Evolutionary conservation across 2,797 vertebrate genomes (phyloP).

Genomic region (Sebastes taczanowskii): DNA sequence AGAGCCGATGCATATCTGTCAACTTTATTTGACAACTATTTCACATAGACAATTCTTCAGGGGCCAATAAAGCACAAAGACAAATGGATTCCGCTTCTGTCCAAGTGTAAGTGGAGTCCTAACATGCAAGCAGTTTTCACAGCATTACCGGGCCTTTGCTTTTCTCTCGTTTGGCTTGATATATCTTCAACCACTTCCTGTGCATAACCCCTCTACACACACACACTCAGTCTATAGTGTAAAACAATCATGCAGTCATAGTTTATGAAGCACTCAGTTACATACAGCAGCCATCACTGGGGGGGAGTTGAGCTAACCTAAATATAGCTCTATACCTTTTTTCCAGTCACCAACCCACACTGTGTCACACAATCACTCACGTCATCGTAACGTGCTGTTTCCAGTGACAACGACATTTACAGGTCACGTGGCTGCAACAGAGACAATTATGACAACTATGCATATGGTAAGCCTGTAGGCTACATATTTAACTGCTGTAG

Average conservation of each 20-base stretch:
- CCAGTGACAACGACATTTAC: not conserved
- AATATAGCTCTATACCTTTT: conserved; percentile 25
- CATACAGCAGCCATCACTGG: not conserved
- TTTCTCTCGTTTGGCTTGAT: conserved; percentile 2
- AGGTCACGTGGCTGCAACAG: not conserved
- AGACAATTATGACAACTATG: not conserved
- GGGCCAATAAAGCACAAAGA: conserved; percentile 12
- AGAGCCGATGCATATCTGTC: conserved; percentile 15
- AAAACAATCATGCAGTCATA: not conserved
- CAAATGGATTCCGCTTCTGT: conserved; percentile 17
- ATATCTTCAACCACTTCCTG: conserved; percentile 42
- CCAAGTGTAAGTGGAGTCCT: conserved; percentile 1
- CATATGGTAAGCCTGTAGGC: not conserved
- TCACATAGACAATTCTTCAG: conserved; percentile 15
- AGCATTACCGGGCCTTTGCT: not conserved
- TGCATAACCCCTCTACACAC: not conserved
- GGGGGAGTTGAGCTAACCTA: not conserved
- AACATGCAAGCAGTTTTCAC: conserved; percentile 18
- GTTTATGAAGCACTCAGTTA: not conserved
- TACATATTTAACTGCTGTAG: not conserved
- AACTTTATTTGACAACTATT: conserved; percentile 50
- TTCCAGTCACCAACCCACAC: conserved; percentile 30
- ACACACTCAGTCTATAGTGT: not conserved
- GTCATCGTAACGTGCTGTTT: not conserved
- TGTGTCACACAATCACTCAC: conserved; percentile 5